These are phyloP conservation scores for Rhineura floridana DNA, from an alignment of 2,113 vertebrate genomes.

Conservation along the genomic window DNA sequence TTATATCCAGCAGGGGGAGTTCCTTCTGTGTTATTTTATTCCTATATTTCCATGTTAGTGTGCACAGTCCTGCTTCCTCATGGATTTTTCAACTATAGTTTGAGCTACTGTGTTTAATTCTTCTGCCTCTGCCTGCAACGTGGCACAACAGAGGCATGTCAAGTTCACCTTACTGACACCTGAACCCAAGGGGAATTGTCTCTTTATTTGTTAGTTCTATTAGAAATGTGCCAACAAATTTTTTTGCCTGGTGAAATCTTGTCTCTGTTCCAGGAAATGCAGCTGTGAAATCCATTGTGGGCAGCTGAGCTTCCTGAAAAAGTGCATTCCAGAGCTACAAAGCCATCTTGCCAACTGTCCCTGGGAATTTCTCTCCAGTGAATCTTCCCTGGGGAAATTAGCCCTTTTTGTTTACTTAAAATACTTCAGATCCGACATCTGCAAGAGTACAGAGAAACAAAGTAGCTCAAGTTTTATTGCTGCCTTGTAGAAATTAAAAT, in stretches of 20 bases:
- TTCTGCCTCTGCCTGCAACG: not conserved
- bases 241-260: conserved; percentile 24
- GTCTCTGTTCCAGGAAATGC: conserved; percentile 45
- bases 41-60: not conserved
- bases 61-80: rapidly evolving
- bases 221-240: not conserved
- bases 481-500: not conserved
- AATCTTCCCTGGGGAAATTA: conserved; percentile 20
- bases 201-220: conserved; percentile 13
- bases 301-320: conserved; percentile 47
- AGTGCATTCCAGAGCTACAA: conserved; percentile 42
- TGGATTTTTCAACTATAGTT: not conserved
- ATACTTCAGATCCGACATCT: conserved; percentile 19
- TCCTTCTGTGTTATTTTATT: not conserved
- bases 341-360: not conserved
- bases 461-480: not conserved
- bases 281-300: conserved; percentile 39
- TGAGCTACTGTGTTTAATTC: not conserved
- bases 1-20: not conserved
- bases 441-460: not conserved
- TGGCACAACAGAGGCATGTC: not conserved
- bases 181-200: not conserved
- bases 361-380: not conserved
- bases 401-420: not conserved
- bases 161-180: conserved; percentile 4